Percentiles rank a stretch among this genome's conserved stretches.
phyloP scores from a whole-genome alignment of 1,140 invertebrate species.

The Aleiodes sp. region DNA sequence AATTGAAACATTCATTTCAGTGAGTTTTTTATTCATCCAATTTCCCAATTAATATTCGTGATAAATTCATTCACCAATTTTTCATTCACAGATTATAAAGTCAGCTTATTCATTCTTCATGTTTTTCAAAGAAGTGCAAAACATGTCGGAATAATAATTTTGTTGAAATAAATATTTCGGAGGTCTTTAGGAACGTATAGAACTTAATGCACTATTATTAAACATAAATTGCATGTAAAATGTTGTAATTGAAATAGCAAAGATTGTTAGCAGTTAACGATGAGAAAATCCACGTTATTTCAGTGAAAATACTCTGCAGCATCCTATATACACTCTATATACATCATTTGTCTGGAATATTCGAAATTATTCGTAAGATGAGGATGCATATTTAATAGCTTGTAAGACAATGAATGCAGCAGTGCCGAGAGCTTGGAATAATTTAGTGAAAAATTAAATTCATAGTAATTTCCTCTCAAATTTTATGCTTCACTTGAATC shows the following conservation, averaged over 20 bases:
- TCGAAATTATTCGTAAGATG: neutral
- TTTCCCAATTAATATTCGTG: neutral
- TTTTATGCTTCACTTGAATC: too few relatives aligned
- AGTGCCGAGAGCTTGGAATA: neutral
- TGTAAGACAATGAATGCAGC: neutral
- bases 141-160: neutral
- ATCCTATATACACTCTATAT: neutral
- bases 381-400: neutral
- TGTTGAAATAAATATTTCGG: neutral
- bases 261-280: neutral
- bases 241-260: neutral
- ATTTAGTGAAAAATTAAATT: too few relatives aligned
- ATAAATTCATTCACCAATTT: neutral
- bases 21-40: neutral
- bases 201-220: neutral
- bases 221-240: neutral
- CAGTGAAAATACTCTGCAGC: too few relatives aligned
- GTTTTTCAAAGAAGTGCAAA: conserved; percentile 17
- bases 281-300: neutral
- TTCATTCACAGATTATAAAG: conserved; percentile 20
- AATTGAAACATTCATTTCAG: conserved; percentile 28
- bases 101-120: conserved; percentile 27
- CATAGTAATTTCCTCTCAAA: too few relatives aligned
- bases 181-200: neutral
- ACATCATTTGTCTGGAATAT: neutral